Percentiles rank a stretch among this genome's conserved stretches.
These are phyloP conservation scores for Eleginops maclovinus DNA, from an alignment of 2,113 vertebrate species.

Conservation along the genomic window DNA sequence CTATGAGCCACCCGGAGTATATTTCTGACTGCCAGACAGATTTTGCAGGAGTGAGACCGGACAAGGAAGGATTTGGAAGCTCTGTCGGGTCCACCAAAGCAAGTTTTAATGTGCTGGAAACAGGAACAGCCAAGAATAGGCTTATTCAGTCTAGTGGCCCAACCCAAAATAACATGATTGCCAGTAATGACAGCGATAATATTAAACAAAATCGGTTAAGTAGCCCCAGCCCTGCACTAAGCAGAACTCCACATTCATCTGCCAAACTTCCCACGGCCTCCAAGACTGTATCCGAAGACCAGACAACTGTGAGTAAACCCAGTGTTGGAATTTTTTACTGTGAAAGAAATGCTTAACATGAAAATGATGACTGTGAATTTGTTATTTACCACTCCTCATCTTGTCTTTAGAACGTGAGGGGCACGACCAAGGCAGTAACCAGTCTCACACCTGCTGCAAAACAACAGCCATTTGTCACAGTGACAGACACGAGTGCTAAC, in stretches of 20 bases:
- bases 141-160: slow-evolving; percentile 31
- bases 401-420: slow-evolving; percentile 48
- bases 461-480: slow-evolving; percentile 45
- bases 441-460: slow-evolving; percentile 41
- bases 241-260: slow-evolving; percentile 17
- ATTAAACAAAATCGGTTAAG: slow-evolving; percentile 23
- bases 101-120: slow-evolving; percentile 41
- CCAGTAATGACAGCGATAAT: slow-evolving; percentile 32
- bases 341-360: not conserved
- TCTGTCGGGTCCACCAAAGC: slow-evolving; percentile 41
- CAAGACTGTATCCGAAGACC: slow-evolving; percentile 39
- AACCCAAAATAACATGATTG: slow-evolving; percentile 25
- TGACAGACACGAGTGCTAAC: slow-evolving; percentile 27
- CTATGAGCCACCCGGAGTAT: slow-evolving; percentile 61
- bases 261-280: slow-evolving; percentile 53
- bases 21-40: slow-evolving; percentile 48
- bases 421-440: not conserved
- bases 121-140: slow-evolving; percentile 47
- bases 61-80: slow-evolving; percentile 30
- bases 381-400: not conserved
- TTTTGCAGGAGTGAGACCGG: slow-evolving; percentile 26
- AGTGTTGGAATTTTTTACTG: not conserved
- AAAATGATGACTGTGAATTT: not conserved
- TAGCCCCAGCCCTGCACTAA: slow-evolving; percentile 41
- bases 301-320: slow-evolving; percentile 53